Evolutionary conservation across 2,113 vertebrate species (phyloP).

Genomic region (Syngnathus typhle): DNA sequence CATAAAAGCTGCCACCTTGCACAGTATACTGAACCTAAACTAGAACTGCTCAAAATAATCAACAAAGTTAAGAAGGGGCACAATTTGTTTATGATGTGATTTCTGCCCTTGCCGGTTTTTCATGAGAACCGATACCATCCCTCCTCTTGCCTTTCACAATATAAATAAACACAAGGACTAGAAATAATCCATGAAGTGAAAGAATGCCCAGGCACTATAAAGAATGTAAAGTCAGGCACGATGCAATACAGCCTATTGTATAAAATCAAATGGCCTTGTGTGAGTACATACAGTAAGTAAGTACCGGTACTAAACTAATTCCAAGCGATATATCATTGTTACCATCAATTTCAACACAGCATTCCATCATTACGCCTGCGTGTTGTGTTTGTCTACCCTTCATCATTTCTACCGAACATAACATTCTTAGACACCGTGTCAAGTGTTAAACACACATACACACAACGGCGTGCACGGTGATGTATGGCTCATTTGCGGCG

Average conservation of each 20-base stretch:
- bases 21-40: background rate
- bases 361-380: conserved; percentile 20
- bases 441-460: conserved; percentile 16
- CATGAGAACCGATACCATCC: background rate
- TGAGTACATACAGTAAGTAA: background rate
- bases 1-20: background rate
- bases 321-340: conserved; percentile 19
- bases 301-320: background rate
- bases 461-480: conserved; percentile 40
- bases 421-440: conserved; percentile 19
- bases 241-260: background rate
- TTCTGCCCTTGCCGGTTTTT: background rate
- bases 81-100: background rate
- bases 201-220: background rate
- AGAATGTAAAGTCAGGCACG: background rate
- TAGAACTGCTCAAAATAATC: background rate
- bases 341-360: conserved; percentile 5
- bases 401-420: conserved; percentile 41
- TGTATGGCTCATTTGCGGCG: conserved; percentile 47
- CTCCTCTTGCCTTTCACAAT: background rate
- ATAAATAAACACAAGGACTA: background rate
- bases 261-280: background rate
- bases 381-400: conserved; percentile 32
- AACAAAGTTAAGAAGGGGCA: background rate
- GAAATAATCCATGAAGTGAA: background rate